Evolutionary conservation across 2,888 invertebrate species (phyloP).

Genomic region (Drosophila mimica): DNA sequence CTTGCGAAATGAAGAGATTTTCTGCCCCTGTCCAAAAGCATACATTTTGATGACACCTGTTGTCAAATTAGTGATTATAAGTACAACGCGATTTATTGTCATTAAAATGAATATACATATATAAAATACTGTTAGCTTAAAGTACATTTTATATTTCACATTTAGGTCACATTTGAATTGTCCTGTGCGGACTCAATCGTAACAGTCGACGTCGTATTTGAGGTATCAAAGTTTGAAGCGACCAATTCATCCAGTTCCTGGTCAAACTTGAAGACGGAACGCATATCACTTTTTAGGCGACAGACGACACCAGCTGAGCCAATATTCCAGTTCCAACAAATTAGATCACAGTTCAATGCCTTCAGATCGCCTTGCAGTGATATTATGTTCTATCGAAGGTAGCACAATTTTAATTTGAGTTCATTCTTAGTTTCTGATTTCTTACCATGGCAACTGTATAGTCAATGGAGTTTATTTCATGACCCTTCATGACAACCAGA

Average conservation of each 20-base stretch:
- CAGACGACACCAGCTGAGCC: slow-evolving; percentile 83
- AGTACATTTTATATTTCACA: not conserved
- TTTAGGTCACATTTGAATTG: slow-evolving; percentile 5
- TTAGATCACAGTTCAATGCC: slow-evolving; percentile 85
- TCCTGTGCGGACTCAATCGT: slow-evolving; percentile 56
- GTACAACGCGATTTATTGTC: slow-evolving; percentile 27
- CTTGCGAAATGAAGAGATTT: not conserved
- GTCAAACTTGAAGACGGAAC: slow-evolving; percentile 76
- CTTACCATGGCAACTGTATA: slow-evolving; percentile 88
- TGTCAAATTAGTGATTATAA: slow-evolving; percentile 1
- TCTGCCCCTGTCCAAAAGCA: not conserved
- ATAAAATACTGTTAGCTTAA: slow-evolving; percentile 44
- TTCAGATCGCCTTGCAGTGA: slow-evolving; percentile 86
- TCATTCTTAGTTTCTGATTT: not conserved
- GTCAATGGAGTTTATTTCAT: slow-evolving; percentile 87
- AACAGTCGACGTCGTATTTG: slow-evolving; percentile 69
- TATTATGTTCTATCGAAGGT: slow-evolving; percentile 86
- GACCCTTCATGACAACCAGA: slow-evolving; percentile 91
- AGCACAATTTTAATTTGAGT: not conserved
- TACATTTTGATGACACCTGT: not conserved
- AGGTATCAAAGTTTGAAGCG: slow-evolving; percentile 84
- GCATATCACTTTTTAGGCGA: slow-evolving; percentile 72
- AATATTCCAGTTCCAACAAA: slow-evolving; percentile 86
- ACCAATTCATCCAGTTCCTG: slow-evolving; percentile 73
- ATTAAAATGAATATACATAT: not conserved